A percentile compares a stretch with the other conserved stretches of the same genome.
Evolutionary conservation across 2,797 vertebrate genomes (phyloP).

Genomic region (Balearica regulorum): DNA sequence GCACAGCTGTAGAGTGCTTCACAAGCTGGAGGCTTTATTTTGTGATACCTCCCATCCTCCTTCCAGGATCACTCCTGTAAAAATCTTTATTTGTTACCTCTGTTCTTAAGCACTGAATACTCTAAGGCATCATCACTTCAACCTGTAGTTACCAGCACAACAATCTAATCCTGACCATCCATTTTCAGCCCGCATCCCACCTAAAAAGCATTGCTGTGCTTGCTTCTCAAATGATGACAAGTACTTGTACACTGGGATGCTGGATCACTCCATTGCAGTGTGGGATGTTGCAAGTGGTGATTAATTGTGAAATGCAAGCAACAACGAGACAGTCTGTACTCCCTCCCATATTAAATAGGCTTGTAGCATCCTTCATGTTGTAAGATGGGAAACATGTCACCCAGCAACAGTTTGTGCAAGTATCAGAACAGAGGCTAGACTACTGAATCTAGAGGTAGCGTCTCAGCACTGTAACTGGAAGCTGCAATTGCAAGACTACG

Average conservation of each 20-base stretch:
- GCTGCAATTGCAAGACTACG: not conserved
- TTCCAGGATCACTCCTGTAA: not conserved
- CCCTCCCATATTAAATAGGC: not conserved
- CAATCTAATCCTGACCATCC: not conserved
- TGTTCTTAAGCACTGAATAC: not conserved
- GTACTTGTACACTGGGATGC: constrained; percentile 75
- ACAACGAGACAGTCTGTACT: not conserved
- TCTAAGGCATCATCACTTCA: not conserved
- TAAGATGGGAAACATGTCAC: not conserved
- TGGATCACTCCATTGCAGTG: constrained; percentile 79
- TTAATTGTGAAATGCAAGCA: not conserved
- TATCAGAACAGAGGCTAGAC: not conserved
- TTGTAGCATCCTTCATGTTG: not conserved
- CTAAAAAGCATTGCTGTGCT: constrained; percentile 77
- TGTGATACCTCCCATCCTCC: not conserved
- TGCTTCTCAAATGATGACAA: constrained; percentile 80
- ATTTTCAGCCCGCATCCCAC: constrained; percentile 71
- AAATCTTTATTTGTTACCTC: not conserved
- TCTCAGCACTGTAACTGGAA: not conserved
- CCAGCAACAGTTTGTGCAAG: not conserved
- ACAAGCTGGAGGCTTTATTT: not conserved
- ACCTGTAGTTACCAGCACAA: not conserved
- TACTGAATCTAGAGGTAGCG: not conserved
- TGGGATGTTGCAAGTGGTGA: constrained; percentile 70
- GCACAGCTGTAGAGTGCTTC: not conserved